Evolutionary conservation across 2,888 invertebrate species (phyloP), one percentile per base, ranked within the genome.

Genomic region (Mamestra brassicae): DNA sequence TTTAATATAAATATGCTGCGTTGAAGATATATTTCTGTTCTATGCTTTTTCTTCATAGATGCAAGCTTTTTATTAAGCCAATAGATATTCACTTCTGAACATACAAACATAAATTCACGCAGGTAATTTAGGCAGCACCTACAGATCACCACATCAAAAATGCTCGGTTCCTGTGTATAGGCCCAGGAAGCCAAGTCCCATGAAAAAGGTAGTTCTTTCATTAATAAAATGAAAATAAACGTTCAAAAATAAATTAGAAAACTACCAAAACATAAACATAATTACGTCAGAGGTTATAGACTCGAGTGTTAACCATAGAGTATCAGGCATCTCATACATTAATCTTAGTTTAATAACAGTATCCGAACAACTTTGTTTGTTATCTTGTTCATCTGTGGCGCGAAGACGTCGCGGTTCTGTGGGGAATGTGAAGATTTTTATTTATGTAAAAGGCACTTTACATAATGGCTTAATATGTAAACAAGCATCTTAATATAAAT

Each of bases 341-440:
- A 57, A 70, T 73, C 77, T 78, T 42, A 7, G 42, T 38, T 7
- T 74, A 81, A 73, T 81, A 61, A 78, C 70, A 71, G 70, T 71
- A 64, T 81, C 45, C 54, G 15, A 70, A 78, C 64, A 52, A 26
- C 65, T 54, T 60, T 38, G 15, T 64, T 52, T 13, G n/a, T 72
- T 60, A 70, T 69, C 62, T 72, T 81, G 80, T 66, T 55, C 1
- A 55, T 55, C 55, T 55, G 55, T 55, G 55, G 10, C 11, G 34
- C 26, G 54, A 7, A 5, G 6, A n/a, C n/a, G 10, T 17, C 26
- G 34, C 26, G 0, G 55, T 26, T 55, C 26, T 26, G 26, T 55
- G 8, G 11, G 11, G 6, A 17, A 36, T 47, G 42, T n/a, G 13
- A 11, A 61, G 17, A 60, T 38, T 4, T 50, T 50, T 52, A 52